phyloP scores from a whole-genome alignment of 2,888 invertebrate species.

The Notodonta dromedarius region DNA sequence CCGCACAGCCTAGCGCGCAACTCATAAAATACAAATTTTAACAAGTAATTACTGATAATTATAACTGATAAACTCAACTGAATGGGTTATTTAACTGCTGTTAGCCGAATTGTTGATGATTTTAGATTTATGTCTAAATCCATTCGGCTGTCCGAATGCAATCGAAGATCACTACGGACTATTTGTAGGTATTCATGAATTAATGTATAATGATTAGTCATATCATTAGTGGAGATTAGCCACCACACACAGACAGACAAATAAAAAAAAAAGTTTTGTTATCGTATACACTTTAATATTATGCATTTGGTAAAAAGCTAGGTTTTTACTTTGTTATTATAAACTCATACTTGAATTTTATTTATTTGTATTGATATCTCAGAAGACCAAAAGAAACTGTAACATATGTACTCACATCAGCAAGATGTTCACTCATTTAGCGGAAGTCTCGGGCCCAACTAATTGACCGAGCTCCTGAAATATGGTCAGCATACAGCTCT shows the following conservation, averaged over 20 bases:
- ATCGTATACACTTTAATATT: too few relatives aligned
- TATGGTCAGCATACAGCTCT: neutral
- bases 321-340: too few relatives aligned
- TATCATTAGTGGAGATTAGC: too few relatives aligned
- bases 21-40: slow-evolving; percentile 2
- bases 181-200: too few relatives aligned
- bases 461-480: neutral
- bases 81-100: neutral
- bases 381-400: too few relatives aligned
- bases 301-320: too few relatives aligned
- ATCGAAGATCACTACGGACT: neutral
- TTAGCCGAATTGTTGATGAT: neutral
- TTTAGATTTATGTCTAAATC: neutral
- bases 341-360: too few relatives aligned
- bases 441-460: neutral
- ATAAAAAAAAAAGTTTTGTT: too few relatives aligned
- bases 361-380: too few relatives aligned
- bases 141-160: neutral
- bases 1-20: too few relatives aligned
- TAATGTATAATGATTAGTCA: too few relatives aligned
- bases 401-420: neutral
- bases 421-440: neutral
- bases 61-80: neutral
- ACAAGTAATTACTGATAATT: neutral
- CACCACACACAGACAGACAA: too few relatives aligned